Evolutionary conservation across 1,140 invertebrate species (phyloP).

Genomic region (Scylla paramamosain): DNA sequence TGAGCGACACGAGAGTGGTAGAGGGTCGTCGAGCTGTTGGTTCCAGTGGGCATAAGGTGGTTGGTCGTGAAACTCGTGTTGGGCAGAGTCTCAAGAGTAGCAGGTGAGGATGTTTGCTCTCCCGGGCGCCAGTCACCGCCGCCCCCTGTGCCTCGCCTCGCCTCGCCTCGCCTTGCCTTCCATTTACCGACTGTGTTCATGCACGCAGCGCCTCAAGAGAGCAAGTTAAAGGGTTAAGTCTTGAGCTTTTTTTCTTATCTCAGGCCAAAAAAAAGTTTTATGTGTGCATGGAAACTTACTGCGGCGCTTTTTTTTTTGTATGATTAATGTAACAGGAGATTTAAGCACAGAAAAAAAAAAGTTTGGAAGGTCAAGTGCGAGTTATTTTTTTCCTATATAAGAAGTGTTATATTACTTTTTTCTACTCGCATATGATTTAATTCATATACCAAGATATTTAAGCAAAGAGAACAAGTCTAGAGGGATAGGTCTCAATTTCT

Average conservation of each 20-base stretch:
- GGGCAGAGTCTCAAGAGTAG: not conserved
- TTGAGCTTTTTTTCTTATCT: not conserved
- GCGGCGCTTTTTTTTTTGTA: too few relatives aligned
- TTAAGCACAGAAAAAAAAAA: too few relatives aligned
- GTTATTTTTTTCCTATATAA: too few relatives aligned
- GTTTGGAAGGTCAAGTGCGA: too few relatives aligned
- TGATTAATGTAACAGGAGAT: too few relatives aligned
- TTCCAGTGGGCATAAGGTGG: not conserved
- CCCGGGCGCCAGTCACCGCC: not conserved
- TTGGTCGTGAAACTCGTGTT: conserved; percentile 1
- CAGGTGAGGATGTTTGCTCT: not conserved
- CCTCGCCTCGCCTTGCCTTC: not conserved
- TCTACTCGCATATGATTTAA: too few relatives aligned
- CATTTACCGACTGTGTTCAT: not conserved
- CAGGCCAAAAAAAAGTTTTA: not conserved
- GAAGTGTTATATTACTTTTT: too few relatives aligned
- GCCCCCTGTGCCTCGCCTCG: not conserved
- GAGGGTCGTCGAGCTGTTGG: not conserved
- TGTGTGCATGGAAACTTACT: not conserved
- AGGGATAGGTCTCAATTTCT: too few relatives aligned
- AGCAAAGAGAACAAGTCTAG: too few relatives aligned
- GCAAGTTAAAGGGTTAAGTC: not conserved
- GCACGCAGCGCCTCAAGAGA: not conserved
- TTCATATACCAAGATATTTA: too few relatives aligned
- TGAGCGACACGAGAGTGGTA: not conserved